These are phyloP conservation scores for Tetrapedia diversipes DNA, from an alignment of 2,888 invertebrate species.

Conservation along the genomic window DNA sequence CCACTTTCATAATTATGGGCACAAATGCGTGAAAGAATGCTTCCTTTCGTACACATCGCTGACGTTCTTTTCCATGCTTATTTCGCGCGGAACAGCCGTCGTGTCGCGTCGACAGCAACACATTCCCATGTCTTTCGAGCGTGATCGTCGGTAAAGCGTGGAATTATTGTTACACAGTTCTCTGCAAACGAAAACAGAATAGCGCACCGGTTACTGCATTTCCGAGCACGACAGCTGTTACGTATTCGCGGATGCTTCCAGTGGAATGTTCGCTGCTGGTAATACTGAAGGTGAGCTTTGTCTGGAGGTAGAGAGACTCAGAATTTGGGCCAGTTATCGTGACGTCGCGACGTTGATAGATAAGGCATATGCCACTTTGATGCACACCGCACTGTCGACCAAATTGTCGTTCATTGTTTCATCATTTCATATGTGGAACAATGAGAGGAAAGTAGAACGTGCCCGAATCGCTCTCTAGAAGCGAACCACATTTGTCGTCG, in stretches of 20 bases:
- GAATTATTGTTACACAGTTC: conserved; percentile 57
- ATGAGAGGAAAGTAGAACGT: conserved; percentile 15
- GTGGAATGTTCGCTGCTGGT: conserved; percentile 10
- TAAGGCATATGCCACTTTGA: conserved; percentile 19
- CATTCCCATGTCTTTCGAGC: not conserved
- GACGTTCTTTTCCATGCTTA: too few species aligned
- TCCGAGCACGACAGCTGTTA: conserved; percentile 40
- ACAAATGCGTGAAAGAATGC: too few species aligned
- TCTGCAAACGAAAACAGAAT: conserved; percentile 45
- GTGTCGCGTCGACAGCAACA: conserved; percentile 14
- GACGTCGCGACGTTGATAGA: conserved; percentile 34
- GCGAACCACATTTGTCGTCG: conserved; percentile 6
- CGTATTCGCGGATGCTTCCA: conserved; percentile 42
- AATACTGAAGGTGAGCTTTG: conserved; percentile 35
- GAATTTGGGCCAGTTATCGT: conserved; percentile 40
- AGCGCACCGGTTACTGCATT: conserved; percentile 29
- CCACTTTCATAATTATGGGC: too few species aligned
- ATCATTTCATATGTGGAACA: conserved; percentile 20
- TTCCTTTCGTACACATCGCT: too few species aligned
- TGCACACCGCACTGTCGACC: not conserved
- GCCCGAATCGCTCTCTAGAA: not conserved
- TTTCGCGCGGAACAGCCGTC: too few species aligned
- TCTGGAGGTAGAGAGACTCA: not conserved
- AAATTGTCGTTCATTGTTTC: conserved; percentile 10
- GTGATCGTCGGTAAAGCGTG: conserved; percentile 22